Evolutionary conservation across 2,797 vertebrate species (phyloP), one percentile per base, ranked within the genome.

Genomic region (Xenentodon cancila): DNA sequence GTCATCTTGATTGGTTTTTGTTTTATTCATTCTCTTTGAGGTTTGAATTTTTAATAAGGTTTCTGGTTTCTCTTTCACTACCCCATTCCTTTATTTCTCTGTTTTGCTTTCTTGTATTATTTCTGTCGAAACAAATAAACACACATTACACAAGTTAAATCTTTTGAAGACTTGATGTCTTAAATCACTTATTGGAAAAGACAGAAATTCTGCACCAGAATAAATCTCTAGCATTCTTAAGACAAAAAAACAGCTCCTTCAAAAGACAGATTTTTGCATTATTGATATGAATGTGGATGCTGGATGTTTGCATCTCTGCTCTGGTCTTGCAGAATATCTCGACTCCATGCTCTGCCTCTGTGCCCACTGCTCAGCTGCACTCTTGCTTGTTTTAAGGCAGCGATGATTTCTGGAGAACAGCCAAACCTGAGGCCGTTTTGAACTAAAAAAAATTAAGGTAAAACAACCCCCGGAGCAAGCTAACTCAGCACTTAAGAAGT

Each of bases 351-450:
- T 74, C 65, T 75, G 56, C 53, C 58, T 63, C 53, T 71, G 71
- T 65, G 63, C 51, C 59, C 8, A 53, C 79, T 77, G 78, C 82
- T 71, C 81, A 81, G 79, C 78, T 71, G 54, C 55, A 66, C 54
- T 59, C 62, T 59, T 84, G 70, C 71, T 77, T 82, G 73, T 85
- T 80, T 84, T 53, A 85, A 42, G 44, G 54, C 46, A 60, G 72
- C 70, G 79, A 80, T 80, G 60, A 44, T 53, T 49, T 70, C n/a
- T 80, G 79, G 80, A 79, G 59, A 57, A 46, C 16, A 15, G 54
- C 68, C 82, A 83, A 45, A 81, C 68, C 40, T 40, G 64, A 74
- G 37, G 37, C 50, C 27, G 59, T 12, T 50, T 48, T 54, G 64
- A 62, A 62, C 20, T 1, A 53, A 66, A 59, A 42, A 25, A 72